phyloP scores from a whole-genome alignment of 1,140 invertebrate genomes.

The Anthonomus grandis region DNA sequence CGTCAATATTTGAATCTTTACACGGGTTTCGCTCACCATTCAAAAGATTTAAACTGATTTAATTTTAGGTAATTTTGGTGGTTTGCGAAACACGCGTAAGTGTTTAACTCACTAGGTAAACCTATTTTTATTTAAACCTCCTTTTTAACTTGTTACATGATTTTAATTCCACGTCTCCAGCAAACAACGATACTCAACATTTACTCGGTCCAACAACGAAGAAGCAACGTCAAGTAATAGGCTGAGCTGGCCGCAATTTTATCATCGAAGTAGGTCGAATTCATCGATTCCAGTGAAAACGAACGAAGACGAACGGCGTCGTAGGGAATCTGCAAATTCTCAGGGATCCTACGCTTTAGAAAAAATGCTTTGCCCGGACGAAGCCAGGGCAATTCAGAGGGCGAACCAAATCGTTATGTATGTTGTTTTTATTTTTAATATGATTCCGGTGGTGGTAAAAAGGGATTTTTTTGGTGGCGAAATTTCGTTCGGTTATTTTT shows the following conservation, averaged over 20 bases:
- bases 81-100: too few species aligned
- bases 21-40: too few species aligned
- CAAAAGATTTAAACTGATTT: too few species aligned
- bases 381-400: slow-evolving; percentile 74
- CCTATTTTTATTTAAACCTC: too few species aligned
- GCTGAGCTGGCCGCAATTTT: slow-evolving; percentile 46
- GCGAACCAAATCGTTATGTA: slow-evolving; percentile 84
- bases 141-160: too few species aligned
- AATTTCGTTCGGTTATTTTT: too few species aligned
- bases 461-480: neutral
- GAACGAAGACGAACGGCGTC: slow-evolving; percentile 32
- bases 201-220: slow-evolving; percentile 36
- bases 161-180: too few species aligned
- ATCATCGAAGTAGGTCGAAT: slow-evolving; percentile 38
- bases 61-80: too few species aligned
- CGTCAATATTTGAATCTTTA: too few species aligned
- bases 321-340: slow-evolving; percentile 34
- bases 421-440: slow-evolving; percentile 48
- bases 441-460: neutral
- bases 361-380: slow-evolving; percentile 62
- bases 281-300: slow-evolving; percentile 5
- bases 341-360: slow-evolving; percentile 48
- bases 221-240: slow-evolving; percentile 35
- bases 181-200: slow-evolving; percentile 43
- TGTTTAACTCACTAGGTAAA: too few species aligned